A percentile compares a stretch with the other conserved stretches of the same genome.
Conservation (phyloP, 2,888 invertebrate genomes). For the Phaonia tiefii region DNA sequence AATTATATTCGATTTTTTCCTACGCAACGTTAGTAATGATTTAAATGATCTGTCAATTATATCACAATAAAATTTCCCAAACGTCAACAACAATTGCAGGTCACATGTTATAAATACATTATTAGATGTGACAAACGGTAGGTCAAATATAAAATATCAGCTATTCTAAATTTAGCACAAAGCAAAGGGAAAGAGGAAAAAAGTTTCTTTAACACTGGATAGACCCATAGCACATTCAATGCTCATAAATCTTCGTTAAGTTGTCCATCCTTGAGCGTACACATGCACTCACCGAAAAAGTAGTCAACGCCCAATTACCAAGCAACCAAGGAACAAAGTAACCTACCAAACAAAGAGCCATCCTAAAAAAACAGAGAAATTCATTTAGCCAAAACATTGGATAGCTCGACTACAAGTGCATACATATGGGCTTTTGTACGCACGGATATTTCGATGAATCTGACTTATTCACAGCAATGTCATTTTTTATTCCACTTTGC, state of each 20-base stretch:
- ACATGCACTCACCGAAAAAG: constrained; percentile 54
- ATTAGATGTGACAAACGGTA: background rate
- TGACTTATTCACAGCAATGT: constrained; percentile 14
- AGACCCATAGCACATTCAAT: constrained; percentile 64
- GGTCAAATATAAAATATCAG: constrained; percentile 6
- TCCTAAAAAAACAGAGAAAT: constrained; percentile 41
- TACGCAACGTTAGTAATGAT: too few relatives aligned
- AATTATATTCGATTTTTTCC: too few relatives aligned
- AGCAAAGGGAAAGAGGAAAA: constrained; percentile 18
- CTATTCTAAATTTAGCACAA: background rate
- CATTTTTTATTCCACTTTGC: constrained; percentile 35
- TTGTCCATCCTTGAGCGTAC: constrained; percentile 58
- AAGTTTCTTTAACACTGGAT: constrained; percentile 54
- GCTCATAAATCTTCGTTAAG: constrained; percentile 67
- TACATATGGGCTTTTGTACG: background rate
- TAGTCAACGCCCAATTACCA: constrained; percentile 54
- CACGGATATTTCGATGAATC: background rate
- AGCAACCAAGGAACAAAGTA: constrained; percentile 31
- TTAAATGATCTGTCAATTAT: too few relatives aligned
- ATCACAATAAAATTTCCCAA: too few relatives aligned
- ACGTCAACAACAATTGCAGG: too few relatives aligned
- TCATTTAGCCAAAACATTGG: constrained; percentile 43
- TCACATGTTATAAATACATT: too few relatives aligned
- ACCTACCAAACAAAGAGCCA: too few relatives aligned
- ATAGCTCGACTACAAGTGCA: constrained; percentile 22